Evolutionary conservation across 64 coral and sea anemone genomes (phyloP).

Genomic region (Pachyseris speciosa): DNA sequence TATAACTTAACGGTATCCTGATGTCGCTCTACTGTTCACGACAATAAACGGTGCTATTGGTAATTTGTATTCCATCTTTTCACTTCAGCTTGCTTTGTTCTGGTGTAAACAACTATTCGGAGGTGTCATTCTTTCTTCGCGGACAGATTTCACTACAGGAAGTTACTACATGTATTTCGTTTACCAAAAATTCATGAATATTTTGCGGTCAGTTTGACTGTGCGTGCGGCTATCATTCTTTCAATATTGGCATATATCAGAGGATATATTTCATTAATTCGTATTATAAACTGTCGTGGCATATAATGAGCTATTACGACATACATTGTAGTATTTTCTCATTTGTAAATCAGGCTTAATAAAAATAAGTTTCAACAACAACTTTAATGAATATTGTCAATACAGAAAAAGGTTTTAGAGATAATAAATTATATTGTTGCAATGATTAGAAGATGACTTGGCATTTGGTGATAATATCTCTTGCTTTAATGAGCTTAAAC

Average conservation of each 20-base stretch:
- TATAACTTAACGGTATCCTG: not conserved
- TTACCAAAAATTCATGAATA: not conserved
- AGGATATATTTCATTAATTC: too few species aligned
- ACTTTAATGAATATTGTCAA: too few species aligned
- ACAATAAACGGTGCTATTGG: not conserved
- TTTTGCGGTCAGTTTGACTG: not conserved
- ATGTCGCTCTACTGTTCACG: not conserved
- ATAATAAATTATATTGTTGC: not conserved
- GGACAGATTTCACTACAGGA: not conserved
- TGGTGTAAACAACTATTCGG: too few species aligned
- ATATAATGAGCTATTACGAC: too few species aligned
- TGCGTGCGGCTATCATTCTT: not conserved
- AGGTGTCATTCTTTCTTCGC: not conserved
- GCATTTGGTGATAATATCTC: not conserved
- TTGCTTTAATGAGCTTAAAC: not conserved
- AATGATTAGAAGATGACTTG: not conserved
- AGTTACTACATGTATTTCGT: too few species aligned
- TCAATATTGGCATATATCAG: not conserved
- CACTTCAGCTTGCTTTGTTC: not conserved
- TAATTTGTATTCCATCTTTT: not conserved
- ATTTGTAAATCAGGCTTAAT: too few species aligned
- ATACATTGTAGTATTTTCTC: too few species aligned
- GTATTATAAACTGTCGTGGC: too few species aligned
- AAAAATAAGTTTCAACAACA: too few species aligned
- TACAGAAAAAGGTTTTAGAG: not conserved